Percentiles rank a stretch among this genome's conserved stretches.
phyloP scores from a whole-genome alignment of 2,797 vertebrate species.

The Chaetodon trifasciatus region DNA sequence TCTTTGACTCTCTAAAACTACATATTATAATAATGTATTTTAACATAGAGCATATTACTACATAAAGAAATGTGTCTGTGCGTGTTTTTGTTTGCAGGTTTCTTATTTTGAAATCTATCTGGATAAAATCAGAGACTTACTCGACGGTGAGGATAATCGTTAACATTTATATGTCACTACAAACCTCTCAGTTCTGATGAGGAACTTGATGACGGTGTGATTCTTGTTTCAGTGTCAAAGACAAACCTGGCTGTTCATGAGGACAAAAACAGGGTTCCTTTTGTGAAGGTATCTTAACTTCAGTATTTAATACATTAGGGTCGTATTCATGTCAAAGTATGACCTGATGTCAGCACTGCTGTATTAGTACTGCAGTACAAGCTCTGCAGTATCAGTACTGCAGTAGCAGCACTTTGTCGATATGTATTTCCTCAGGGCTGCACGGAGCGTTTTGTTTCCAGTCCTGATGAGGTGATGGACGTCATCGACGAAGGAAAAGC shows the following conservation, averaged over 20 bases:
- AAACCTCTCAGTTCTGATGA: not conserved
- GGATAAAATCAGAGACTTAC: slow-evolving; percentile 95
- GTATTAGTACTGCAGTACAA: not conserved
- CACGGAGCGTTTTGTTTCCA: slow-evolving; percentile 94
- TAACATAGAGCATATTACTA: not conserved
- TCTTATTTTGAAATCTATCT: slow-evolving; percentile 98
- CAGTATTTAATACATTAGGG: too few species aligned
- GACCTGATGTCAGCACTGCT: not conserved
- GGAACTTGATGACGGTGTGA: not conserved
- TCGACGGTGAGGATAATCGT: slow-evolving; percentile 89
- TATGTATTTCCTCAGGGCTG: slow-evolving; percentile 86
- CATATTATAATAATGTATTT: too few species aligned
- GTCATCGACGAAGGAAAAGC: slow-evolving; percentile 95
- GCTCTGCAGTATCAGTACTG: not conserved
- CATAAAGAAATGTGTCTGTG: not conserved
- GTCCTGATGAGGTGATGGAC: slow-evolving; percentile 95
- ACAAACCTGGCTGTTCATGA: slow-evolving; percentile 97
- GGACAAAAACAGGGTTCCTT: slow-evolving; percentile 97
- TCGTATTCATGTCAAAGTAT: not conserved
- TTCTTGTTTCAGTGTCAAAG: slow-evolving; percentile 90
- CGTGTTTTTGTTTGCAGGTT: slow-evolving; percentile 84
- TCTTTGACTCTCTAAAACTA: not conserved
- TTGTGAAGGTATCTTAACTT: slow-evolving; percentile 90
- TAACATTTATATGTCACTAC: not conserved
- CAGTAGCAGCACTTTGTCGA: not conserved